Conservation (phyloP, 64 coral and sea anemone genomes). For the Anthopleura sola region DNA sequence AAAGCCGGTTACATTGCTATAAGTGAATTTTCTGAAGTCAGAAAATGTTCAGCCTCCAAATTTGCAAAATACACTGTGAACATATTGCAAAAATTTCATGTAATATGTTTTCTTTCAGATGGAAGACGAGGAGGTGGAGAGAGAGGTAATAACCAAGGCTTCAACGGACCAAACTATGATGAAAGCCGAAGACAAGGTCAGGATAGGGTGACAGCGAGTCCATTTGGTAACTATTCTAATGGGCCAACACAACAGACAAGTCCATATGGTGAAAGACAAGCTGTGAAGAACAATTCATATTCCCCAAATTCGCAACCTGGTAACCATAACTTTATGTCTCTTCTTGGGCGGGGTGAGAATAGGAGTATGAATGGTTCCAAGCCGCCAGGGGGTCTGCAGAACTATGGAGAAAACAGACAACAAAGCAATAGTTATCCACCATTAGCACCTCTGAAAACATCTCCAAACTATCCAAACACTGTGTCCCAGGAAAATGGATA, state of each 20-base stretch:
- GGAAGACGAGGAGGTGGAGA: not conserved
- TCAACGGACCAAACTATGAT: not conserved
- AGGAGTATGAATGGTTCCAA: not conserved
- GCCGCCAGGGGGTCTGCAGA: conserved; percentile 1
- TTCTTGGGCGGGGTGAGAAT: not conserved
- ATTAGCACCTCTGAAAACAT: not conserved
- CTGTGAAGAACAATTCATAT: not conserved
- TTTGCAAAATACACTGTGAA: too few relatives aligned
- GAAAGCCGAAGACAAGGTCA: not conserved
- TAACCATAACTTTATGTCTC: conserved; percentile 3
- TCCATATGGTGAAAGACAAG: not conserved
- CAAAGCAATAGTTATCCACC: not conserved
- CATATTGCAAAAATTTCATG: too few relatives aligned
- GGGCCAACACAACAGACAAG: not conserved
- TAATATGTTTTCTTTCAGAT: not conserved
- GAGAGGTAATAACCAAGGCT: not conserved
- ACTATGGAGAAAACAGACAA: not conserved
- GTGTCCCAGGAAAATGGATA: not conserved
- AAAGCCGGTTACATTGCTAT: too few relatives aligned
- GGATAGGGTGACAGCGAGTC: not conserved
- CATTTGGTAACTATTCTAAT: not conserved
- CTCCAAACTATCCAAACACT: not conserved
- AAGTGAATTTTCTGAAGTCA: too few relatives aligned
- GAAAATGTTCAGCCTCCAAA: too few relatives aligned
- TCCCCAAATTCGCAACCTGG: not conserved